Base-by-base conservation (phyloP, 2,888 invertebrate species). In the Cephonodes hylas region DNA sequence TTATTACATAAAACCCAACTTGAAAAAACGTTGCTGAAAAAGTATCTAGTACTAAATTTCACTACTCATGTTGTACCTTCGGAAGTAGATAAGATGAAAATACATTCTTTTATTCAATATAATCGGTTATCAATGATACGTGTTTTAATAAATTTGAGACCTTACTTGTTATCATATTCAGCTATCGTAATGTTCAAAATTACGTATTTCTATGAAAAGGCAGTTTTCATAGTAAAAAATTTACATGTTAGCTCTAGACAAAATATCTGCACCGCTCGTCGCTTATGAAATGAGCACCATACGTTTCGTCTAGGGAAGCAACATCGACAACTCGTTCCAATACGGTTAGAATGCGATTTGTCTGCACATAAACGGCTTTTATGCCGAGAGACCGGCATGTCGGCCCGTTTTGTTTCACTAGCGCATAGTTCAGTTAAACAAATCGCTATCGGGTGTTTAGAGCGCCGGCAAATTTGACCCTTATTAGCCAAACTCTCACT, bases 331-430 rank as follows among this genome's bases (percentile, higher is more conserved):
- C 60, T 61, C 58, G 65, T 69, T 71, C 58, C 56, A 65, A 65
- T 68, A 61, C 58, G 65, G 63, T 66, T 64, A 67, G 20, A 44
- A 27, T 13, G 58, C 58, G 42, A 66, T 68, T 67, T 65, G 64
- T 66, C 56, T 64, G 8, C 45, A 63, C 61, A 61, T 62, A 65
- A 66, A 67, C 64, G 66, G 53, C 27, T 66, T 42, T 23, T 45
- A 45, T 20, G 53, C 42, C 10, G 59, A 53, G 59, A 63, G 53
- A 60, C n/a, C 31, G 44, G n/a, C 7, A 8, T 13, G 8, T 4
- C 25, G n/a, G 5, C 13, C 31, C 31, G 10, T 45, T n/a, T 45
- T 59, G 18, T 31, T 20, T 25, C 7, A 15, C 38, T 10, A 38
- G 10, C 10, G 38, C n/a, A n/a, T n/a, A 3, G 38, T 38, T n/a